Evolutionary conservation across 2,888 invertebrate genomes (phyloP).

Genomic region (Meghimatium bilineatum): DNA sequence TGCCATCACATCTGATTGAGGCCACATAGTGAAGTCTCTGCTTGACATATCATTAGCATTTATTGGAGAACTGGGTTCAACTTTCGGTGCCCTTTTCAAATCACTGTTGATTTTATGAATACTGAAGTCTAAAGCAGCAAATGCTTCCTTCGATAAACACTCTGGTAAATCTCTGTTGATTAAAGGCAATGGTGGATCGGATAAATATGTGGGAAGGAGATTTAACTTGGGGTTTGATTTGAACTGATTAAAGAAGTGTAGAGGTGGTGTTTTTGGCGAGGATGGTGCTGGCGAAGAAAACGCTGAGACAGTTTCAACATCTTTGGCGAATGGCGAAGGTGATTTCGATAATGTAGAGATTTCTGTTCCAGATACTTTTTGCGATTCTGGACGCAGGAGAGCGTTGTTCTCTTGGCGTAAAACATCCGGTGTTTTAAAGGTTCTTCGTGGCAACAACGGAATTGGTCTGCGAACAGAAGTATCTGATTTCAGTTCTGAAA

Average conservation of each 20-base stretch:
- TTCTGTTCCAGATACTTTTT: background rate
- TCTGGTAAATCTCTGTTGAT: background rate
- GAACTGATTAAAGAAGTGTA: too few relatives aligned
- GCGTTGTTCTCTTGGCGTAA: background rate
- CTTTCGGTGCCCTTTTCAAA: background rate
- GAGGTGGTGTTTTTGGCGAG: background rate
- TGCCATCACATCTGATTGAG: background rate
- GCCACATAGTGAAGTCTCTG: background rate
- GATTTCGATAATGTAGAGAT: background rate
- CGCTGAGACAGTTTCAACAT: background rate
- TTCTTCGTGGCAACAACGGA: background rate
- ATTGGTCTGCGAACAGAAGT: background rate
- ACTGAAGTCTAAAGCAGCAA: constrained; percentile 10
- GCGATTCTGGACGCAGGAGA: background rate
- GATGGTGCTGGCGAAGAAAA: background rate
- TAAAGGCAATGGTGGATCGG: background rate
- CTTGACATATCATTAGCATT: background rate
- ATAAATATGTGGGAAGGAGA: constrained; percentile 7
- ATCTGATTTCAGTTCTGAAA: constrained; percentile 1
- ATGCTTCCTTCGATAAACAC: background rate
- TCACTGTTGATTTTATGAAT: background rate
- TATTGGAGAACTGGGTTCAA: background rate
- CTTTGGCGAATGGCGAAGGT: background rate
- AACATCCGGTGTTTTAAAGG: background rate
- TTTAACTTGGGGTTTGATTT: background rate